Conservation (phyloP, 2,113 vertebrate genomes). For the Entomyzon cyanotis region DNA sequence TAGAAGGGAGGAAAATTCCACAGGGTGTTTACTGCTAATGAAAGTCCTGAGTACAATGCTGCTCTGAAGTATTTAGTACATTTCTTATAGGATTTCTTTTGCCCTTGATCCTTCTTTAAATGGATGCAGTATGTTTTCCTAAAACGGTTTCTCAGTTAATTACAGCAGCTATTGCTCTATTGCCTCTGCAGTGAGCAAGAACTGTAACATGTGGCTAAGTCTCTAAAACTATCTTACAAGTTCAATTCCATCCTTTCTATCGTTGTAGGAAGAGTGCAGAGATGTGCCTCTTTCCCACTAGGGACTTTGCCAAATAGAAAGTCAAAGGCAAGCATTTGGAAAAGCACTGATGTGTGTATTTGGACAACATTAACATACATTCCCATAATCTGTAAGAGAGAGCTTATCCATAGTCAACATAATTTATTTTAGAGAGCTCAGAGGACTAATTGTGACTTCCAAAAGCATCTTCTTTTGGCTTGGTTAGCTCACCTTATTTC, state of each 20-base stretch:
- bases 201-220: not conserved
- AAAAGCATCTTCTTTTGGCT: not conserved
- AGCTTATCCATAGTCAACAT: not conserved
- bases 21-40: not conserved
- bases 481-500: not conserved
- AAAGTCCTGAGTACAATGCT: not conserved
- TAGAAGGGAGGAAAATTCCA: not conserved
- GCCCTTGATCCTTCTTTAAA: not conserved
- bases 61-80: not conserved
- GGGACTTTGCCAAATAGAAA: not conserved
- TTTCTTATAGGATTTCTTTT: conserved; percentile 17
- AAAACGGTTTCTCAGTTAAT: not conserved
- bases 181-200: not conserved
- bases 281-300: not conserved
- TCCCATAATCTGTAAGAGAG: not conserved
- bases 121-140: not conserved
- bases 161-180: not conserved
- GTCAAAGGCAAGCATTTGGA: not conserved
- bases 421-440: not conserved
- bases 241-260: not conserved
- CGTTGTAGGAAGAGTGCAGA: not conserved
- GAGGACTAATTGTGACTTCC: not conserved
- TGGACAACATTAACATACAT: not conserved
- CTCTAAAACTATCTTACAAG: not conserved
- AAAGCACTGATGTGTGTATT: not conserved